Base-by-base conservation (phyloP, 2,888 invertebrate species). In the Epicampocera succincta region DNA sequence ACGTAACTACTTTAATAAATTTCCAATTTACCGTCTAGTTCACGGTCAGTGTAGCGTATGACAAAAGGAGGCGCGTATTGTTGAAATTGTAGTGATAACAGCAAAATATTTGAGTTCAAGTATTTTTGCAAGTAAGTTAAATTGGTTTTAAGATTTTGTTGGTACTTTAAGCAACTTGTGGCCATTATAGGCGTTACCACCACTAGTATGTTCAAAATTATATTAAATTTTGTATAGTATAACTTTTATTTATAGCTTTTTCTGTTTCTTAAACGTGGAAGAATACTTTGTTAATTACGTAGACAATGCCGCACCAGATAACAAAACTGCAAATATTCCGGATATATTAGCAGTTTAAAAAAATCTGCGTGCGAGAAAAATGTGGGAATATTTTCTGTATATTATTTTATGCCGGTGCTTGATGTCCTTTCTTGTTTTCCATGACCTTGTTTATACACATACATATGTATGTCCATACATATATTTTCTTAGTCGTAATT, bases 31-130 rank as follows among this genome's bases (percentile, higher is more conserved):
- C 85, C 75, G 85, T 71, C 85, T 87, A 88, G 88, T 86, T 88
- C 88, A 88, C 88, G 88, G 86, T 88, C 88, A 48, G 85, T 86
- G 85, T 85, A 88, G 84, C 85, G 86, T 88, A 91, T 89, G 84
- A 90, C 89, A 66, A 88, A 89, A 79, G 90, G 90, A 75, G 87
- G 90, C 66, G 89, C 86, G 86, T 85, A 89, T 54, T 85, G 84
- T 76, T 85, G 85, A 40, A 78, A 83, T 38, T 73, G 80, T 63
- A 74, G 60, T 29, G 81, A 76, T 79, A 83, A 80, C 68, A 84
- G 65, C 63, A 72, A 80, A 83, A 77, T 84, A 21, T 80, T 84
- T 33, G 46, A 46, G 42, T 15, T 66, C 11, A 69, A 38, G 73
- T 60, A 71, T 25, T 69, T 38, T 61, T 72, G 65, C 46, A 79